Conservation (phyloP, 2,888 invertebrate species). For the Ellobium chinense region DNA sequence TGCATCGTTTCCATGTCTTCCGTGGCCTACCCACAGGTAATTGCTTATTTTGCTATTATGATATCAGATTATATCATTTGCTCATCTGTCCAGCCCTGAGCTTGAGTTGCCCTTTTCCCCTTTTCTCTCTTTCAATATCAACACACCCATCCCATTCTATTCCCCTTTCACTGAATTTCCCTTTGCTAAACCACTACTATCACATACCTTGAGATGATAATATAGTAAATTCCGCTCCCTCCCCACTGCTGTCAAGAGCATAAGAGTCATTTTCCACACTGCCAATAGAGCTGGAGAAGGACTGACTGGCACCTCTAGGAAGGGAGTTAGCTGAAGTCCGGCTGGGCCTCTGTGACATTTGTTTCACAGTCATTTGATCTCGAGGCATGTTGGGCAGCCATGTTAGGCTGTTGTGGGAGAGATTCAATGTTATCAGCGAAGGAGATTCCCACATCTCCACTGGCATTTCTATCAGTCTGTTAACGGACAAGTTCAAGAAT, state of each 20-base stretch:
- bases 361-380: slow-evolving; percentile 30
- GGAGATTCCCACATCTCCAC: slow-evolving; percentile 59
- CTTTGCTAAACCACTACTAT: too few relatives aligned
- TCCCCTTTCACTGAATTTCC: too few relatives aligned
- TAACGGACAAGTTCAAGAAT: slow-evolving; percentile 92
- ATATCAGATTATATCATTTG: too few relatives aligned
- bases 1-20: too few relatives aligned
- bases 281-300: slow-evolving; percentile 25
- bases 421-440: slow-evolving; percentile 51
- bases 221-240: background rate
- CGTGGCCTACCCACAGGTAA: too few relatives aligned
- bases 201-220: slow-evolving; percentile 19
- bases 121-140: too few relatives aligned
- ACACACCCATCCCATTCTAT: too few relatives aligned
- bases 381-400: slow-evolving; percentile 44
- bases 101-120: too few relatives aligned
- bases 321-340: background rate
- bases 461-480: slow-evolving; percentile 88
- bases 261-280: slow-evolving; percentile 38
- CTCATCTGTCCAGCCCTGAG: too few relatives aligned
- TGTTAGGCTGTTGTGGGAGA: slow-evolving; percentile 46
- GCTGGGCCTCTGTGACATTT: background rate
- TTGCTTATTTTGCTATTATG: too few relatives aligned
- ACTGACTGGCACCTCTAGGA: background rate
- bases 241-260: background rate